Evolutionary conservation across 2,113 vertebrate species (phyloP).

Genomic region (Halcyon malimbica): DNA sequence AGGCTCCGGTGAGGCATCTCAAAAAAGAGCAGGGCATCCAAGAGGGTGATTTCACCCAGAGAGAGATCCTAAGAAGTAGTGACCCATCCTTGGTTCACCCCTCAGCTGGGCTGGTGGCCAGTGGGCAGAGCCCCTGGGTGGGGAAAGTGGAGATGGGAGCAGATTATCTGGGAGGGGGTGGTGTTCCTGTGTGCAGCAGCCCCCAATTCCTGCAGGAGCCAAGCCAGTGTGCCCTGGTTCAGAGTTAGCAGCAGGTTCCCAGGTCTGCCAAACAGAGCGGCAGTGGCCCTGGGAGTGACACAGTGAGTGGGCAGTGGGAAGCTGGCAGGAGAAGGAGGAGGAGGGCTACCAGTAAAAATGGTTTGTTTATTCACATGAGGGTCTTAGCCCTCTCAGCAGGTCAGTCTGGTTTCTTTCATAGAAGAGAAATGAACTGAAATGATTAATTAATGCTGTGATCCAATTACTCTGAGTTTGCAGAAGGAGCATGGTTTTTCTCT

Average conservation of each 20-base stretch:
- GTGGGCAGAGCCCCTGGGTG: background rate
- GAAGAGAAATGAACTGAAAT: constrained; percentile 45
- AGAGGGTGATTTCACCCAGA: background rate
- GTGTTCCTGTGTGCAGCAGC: background rate
- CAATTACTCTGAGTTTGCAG: constrained; percentile 47
- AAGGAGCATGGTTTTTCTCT: constrained; percentile 29
- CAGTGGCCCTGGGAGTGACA: background rate
- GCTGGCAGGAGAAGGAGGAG: background rate
- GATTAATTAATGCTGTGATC: constrained; percentile 53
- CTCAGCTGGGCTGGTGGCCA: rapidly evolving
- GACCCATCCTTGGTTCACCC: rapidly evolving
- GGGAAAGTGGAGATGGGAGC: background rate
- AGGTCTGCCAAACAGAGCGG: rapidly evolving
- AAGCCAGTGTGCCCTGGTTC: rapidly evolving
- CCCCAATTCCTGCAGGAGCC: background rate
- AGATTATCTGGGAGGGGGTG: background rate
- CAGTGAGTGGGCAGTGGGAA: background rate
- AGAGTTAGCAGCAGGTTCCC: background rate
- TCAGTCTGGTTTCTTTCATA: constrained; percentile 32
- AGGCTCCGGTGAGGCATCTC: background rate
- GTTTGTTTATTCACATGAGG: constrained; percentile 1
- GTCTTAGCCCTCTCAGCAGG: background rate
- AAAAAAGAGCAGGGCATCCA: background rate
- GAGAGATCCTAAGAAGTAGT: background rate
- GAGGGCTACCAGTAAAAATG: background rate